phyloP scores from a whole-genome alignment of 2,113 vertebrate genomes.

The Ammospiza nelsoni region DNA sequence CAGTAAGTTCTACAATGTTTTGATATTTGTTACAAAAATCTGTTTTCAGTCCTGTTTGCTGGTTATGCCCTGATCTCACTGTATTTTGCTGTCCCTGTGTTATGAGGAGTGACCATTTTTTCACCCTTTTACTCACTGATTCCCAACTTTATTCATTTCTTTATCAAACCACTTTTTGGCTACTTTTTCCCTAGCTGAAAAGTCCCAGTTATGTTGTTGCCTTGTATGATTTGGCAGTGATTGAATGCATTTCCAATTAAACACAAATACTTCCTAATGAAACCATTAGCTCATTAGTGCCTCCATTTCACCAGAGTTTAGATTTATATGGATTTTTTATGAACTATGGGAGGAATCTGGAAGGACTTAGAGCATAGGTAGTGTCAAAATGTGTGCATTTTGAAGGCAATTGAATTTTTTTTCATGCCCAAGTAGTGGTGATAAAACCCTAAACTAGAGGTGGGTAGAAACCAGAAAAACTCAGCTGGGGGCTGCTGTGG shows the following conservation, averaged over 20 bases:
- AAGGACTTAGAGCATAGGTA: not conserved
- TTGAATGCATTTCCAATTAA: not conserved
- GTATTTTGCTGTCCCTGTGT: not conserved
- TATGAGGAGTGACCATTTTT: not conserved
- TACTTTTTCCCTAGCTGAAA: not conserved
- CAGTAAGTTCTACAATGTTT: not conserved
- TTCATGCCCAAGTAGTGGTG: not conserved
- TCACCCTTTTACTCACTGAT: not conserved
- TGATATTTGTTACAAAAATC: not conserved
- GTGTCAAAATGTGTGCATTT: not conserved
- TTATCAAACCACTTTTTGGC: not conserved
- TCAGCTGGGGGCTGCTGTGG: not conserved
- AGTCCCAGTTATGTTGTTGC: not conserved
- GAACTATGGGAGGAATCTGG: not conserved
- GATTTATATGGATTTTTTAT: not conserved
- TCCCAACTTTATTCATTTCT: not conserved
- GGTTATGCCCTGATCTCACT: not conserved
- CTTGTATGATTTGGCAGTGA: not conserved
- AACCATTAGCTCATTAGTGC: not conserved
- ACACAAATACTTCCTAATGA: constrained; percentile 31
- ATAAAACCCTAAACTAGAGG: rapidly evolving
- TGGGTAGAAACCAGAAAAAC: not conserved
- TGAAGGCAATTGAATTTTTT: not conserved
- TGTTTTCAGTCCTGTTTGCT: not conserved
- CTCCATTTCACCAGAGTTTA: not conserved